Evolutionary conservation across 2,113 vertebrate species (phyloP).

Genomic region (Brienomyrus longianalis): DNA sequence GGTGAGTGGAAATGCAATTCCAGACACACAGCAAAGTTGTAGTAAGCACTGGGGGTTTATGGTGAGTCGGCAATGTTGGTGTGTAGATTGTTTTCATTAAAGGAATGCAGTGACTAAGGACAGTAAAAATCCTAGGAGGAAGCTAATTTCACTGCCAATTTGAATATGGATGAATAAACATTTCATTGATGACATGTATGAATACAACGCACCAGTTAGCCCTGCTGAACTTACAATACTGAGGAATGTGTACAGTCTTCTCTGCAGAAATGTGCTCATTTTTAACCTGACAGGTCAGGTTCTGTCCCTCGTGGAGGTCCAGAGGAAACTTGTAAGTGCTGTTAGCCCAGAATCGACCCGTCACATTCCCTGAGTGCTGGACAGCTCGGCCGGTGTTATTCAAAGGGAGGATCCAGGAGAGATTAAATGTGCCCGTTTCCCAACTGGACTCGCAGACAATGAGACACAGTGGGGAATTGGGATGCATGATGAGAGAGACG

Average conservation of each 20-base stretch:
- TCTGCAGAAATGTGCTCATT: constrained; percentile 28
- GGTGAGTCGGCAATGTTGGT: not conserved
- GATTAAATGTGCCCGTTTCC: constrained; percentile 27
- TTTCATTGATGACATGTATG: not conserved
- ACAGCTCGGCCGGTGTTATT: constrained; percentile 28
- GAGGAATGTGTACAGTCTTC: constrained; percentile 43
- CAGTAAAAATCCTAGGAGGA: not conserved
- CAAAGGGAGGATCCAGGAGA: constrained; percentile 48
- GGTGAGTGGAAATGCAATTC: too few relatives aligned
- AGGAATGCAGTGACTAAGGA: not conserved
- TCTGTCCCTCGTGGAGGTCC: constrained; percentile 45
- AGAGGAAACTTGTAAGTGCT: constrained; percentile 49
- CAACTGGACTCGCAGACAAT: constrained; percentile 49
- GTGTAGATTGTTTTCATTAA: not conserved
- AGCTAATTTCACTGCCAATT: not conserved
- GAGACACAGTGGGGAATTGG: constrained; percentile 36
- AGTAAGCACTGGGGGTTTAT: too few relatives aligned
- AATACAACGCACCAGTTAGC: not conserved
- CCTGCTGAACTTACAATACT: constrained; percentile 48
- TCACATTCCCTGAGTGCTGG: constrained; percentile 19
- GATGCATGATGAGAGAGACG: constrained; percentile 34
- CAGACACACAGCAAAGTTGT: too few relatives aligned
- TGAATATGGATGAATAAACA: not conserved
- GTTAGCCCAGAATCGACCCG: constrained; percentile 26
- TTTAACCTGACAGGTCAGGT: constrained; percentile 47